Evolutionary conservation across 1,140 invertebrate species (phyloP).

Genomic region (Muscidifurax raptorellus): DNA sequence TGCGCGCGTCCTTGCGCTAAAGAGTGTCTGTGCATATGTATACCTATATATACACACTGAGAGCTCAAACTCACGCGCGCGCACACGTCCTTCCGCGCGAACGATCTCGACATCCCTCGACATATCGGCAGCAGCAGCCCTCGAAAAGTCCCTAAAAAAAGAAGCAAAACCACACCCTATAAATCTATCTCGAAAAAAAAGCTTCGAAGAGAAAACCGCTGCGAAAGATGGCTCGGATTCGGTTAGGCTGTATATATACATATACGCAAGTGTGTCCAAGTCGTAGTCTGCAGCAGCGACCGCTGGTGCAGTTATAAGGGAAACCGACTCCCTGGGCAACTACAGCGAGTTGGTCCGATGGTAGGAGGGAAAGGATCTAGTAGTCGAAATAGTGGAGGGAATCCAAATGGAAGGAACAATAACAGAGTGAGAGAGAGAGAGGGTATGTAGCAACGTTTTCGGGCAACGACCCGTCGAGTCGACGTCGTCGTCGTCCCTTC

Average conservation of each 20-base stretch:
- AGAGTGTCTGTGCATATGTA: not conserved
- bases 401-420: slow-evolving; percentile 36
- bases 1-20: not conserved
- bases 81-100: slow-evolving; percentile 1
- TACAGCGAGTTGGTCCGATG: slow-evolving; percentile 26
- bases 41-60: too few relatives aligned
- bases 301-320: slow-evolving; percentile 19
- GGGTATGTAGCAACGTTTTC: slow-evolving; percentile 65
- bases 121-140: not conserved
- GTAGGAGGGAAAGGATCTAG: not conserved
- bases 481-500: slow-evolving; percentile 62
- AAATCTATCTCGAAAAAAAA: not conserved
- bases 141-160: not conserved
- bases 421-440: slow-evolving; percentile 2
- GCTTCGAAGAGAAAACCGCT: not conserved
- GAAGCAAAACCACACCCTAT: not conserved
- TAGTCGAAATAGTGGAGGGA: slow-evolving; percentile 38
- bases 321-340: not conserved
- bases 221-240: not conserved
- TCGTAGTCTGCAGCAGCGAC: slow-evolving; percentile 25
- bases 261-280: not conserved
- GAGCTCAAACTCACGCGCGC: not conserved
- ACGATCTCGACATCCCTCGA: not conserved
- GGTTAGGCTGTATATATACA: too few relatives aligned
- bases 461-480: slow-evolving; percentile 70